These are phyloP conservation scores for Vanessa cardui DNA, from an alignment of 2,888 invertebrate species.

Conservation along the genomic window DNA sequence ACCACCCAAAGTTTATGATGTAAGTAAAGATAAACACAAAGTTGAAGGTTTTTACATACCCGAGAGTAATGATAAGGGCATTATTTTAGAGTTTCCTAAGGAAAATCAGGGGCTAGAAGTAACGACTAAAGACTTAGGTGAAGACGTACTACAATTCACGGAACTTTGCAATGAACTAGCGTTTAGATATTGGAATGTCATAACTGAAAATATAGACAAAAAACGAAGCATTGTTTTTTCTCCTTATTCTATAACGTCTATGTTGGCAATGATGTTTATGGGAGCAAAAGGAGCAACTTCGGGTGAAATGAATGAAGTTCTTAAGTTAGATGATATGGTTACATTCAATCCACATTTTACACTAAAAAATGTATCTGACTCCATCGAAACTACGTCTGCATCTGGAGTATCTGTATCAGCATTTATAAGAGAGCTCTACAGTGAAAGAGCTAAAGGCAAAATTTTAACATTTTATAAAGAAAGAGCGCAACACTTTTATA, in stretches of 20 bases:
- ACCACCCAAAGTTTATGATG: slow-evolving; percentile 73
- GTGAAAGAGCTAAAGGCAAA: slow-evolving; percentile 90
- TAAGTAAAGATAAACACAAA: slow-evolving; percentile 66
- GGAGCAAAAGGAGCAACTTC: slow-evolving; percentile 94
- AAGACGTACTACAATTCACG: slow-evolving; percentile 89
- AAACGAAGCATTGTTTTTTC: slow-evolving; percentile 91
- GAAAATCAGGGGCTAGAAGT: slow-evolving; percentile 88
- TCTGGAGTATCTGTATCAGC: slow-evolving; percentile 91
- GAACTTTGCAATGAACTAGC: slow-evolving; percentile 93
- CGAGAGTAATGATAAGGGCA: slow-evolving; percentile 62
- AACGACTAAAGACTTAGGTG: slow-evolving; percentile 87
- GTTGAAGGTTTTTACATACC: slow-evolving; percentile 53
- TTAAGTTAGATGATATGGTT: slow-evolving; percentile 93
- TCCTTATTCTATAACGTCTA: slow-evolving; percentile 92
- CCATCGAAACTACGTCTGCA: slow-evolving; percentile 85
- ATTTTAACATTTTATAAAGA: slow-evolving; percentile 94
- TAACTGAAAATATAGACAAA: slow-evolving; percentile 87
- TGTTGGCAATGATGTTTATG: slow-evolving; percentile 94
- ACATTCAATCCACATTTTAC: slow-evolving; percentile 95
- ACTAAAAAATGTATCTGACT: slow-evolving; percentile 92
- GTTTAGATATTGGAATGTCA: slow-evolving; percentile 90
- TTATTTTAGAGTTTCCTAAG: slow-evolving; percentile 68
- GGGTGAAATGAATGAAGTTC: slow-evolving; percentile 94
- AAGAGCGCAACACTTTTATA: slow-evolving; percentile 93
- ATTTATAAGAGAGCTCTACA: slow-evolving; percentile 91